Base-by-base conservation (phyloP, 2,113 vertebrate species). In the Progne subis region DNA sequence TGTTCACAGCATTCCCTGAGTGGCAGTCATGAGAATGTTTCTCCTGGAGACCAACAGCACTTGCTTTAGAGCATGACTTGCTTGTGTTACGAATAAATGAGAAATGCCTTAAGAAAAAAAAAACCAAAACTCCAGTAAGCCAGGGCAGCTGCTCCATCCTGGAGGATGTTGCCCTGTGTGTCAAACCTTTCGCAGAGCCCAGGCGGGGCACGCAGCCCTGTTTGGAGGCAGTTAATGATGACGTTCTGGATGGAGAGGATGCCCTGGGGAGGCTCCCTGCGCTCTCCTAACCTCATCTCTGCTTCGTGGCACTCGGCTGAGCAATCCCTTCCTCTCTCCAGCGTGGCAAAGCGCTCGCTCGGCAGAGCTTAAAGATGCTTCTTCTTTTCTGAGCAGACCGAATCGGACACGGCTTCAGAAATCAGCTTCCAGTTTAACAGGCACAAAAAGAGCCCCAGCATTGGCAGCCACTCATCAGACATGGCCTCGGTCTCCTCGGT, bases 401-500 rank as follows among this genome's bases (percentile, higher is more conserved):
- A 98, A 79, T 98, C 98, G 23, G 98, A 98, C 96, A 98, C 97
- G 5, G 98, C 98, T 61, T 98, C 98, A 5, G 98, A 98, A 90
- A 94, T 98, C 96, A 98, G 98, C 96, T 97, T 98, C 95, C 95
- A 98, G 93, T 80, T 97, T 39, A 94, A 60, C 92, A 95, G 92
- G 90, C 97, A 97, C 93, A 97, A 97, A 34, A 98, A 98, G 95
- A 96, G 91, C 0, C 97, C 97, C 6, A 98, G 98, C 70, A 14
- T 44, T 79, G 98, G 97, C 92, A 98, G 98, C 94, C 97, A 98
- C 92, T 98, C 98, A 2, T 98, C 98, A 0, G 98, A 97, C 68
- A 97, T 98, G 98, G 98, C 98, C 49, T 98, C 97, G 6, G 97
- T 98, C 76, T 98, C 98, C 67, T 98, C 98, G 94, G 98, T 98